Base-by-base conservation (phyloP, 2,888 invertebrate species). In the Tetragnatha montana region DNA sequence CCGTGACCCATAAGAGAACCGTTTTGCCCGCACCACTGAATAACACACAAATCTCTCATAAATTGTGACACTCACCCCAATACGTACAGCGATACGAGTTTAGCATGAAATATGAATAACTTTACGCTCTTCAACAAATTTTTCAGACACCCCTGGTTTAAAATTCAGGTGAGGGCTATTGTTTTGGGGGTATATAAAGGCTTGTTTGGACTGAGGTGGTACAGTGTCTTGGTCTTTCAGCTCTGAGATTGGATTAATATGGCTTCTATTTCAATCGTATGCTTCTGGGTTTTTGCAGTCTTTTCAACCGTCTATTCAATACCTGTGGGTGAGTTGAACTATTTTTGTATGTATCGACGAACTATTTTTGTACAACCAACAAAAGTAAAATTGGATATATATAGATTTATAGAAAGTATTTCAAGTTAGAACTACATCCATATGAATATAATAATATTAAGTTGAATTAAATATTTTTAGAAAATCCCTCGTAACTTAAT, bases 61-160 rank as follows among this genome's bases (percentile, higher is more conserved):
- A 35, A 35, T 35, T 35, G 35, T 35, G 35, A 35, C 35, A 35
- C 35, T 35, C 35, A 35, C 35, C 35, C 35, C 35, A 35, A 35
- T 35, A 35, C 35, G 35, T 35, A 35, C 35, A 2, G 35, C 35
- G 35, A 35, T 35, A 35, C 10, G 47, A 79, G 83, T 73, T 79
- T 88, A 81, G 17, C 88, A 80, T 88, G 84, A 88, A 88, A 84
- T 47, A 80, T 74, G 69, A 70, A 88, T 88, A 88, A 88, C 80
- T 88, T 81, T 80, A 51, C 35, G 21, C 84, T 35, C 69, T 71
- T 71, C 71, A 88, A 81, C 87, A 71, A 81, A 50, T 35, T 76
- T 10, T 47, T 10, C 22, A 14, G 51, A 76, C 70, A 74, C 60
- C 74, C 60, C 47, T 35, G 70, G 8, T 74, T 51, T 88, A 22